Evolutionary conservation across 1,140 invertebrate species (phyloP).

Genomic region (Saccostrea cuccullata): DNA sequence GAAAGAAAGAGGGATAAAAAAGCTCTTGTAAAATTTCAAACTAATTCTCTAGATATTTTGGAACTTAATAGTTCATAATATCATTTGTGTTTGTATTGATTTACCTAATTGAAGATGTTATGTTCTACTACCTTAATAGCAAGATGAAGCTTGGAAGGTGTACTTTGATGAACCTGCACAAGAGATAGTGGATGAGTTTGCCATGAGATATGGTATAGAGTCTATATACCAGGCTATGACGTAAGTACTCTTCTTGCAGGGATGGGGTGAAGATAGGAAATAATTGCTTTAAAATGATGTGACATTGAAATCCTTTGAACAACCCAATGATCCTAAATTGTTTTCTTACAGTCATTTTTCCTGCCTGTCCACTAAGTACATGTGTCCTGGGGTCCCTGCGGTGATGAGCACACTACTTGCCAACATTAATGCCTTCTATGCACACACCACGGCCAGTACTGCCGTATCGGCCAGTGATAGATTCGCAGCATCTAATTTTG

Average conservation of each 20-base stretch:
- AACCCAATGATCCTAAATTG: not conserved
- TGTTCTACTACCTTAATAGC: conserved; percentile 27
- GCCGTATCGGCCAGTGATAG: conserved; percentile 97
- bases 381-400: conserved; percentile 98
- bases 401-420: conserved; percentile 99
- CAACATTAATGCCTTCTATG: conserved; percentile 99
- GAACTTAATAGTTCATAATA: not conserved
- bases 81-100: not conserved
- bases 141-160: conserved; percentile 98
- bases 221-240: conserved; percentile 99
- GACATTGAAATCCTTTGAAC: not conserved
- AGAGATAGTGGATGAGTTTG: conserved; percentile 99
- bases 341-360: conserved; percentile 93
- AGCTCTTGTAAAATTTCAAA: no score
- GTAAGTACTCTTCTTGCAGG: conserved; percentile 81
- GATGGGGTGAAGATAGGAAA: not conserved
- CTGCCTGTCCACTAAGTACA: conserved; percentile 99
- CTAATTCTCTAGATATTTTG: not conserved
- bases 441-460: conserved; percentile 98
- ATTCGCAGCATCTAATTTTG: conserved; percentile 99
- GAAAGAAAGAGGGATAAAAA: not conserved
- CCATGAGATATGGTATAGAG: conserved; percentile 99
- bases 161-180: conserved; percentile 99
- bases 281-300: not conserved
- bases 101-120: not conserved